Conservation (phyloP, 2,888 invertebrate genomes). For the Megaustenia siamemsis region DNA sequence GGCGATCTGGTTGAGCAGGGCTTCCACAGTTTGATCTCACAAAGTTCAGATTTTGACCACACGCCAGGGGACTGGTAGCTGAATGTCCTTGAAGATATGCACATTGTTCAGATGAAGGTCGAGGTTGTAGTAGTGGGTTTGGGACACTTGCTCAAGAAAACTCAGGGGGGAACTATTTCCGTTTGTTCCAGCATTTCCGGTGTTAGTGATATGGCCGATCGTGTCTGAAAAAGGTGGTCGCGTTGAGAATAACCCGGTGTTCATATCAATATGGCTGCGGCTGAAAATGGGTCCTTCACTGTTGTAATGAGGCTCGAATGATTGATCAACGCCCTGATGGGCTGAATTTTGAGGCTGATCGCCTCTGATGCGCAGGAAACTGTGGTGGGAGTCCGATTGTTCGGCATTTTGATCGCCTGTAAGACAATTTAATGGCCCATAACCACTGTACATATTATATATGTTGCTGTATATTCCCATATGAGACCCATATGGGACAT, state of each 20-base stretch:
- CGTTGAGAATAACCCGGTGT: neutral
- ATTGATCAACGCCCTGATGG: neutral
- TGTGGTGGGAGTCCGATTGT: neutral
- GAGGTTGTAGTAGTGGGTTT: conserved; percentile 5
- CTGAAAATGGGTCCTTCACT: neutral
- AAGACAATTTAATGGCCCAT: conserved; percentile 9
- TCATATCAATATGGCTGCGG: conserved; percentile 20
- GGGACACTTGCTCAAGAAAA: conserved; percentile 20
- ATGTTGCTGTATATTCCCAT: conserved; percentile 31
- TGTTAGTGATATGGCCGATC: neutral
- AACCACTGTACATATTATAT: conserved; percentile 35
- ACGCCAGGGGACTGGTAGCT: neutral
- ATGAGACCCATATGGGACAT: conserved; percentile 20
- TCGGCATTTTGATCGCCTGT: neutral
- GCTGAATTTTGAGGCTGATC: neutral
- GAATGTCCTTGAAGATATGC: conserved; percentile 7
- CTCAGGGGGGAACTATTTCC: conserved; percentile 23
- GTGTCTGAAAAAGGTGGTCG: neutral
- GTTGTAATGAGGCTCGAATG: conserved; percentile 6
- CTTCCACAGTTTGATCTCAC: conserved; percentile 6
- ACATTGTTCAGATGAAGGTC: conserved; percentile 5
- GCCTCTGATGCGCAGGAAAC: neutral
- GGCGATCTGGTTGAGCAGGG: neutral
- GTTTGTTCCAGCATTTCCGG: neutral
- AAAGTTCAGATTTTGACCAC: neutral